Evolutionary conservation across 2,888 invertebrate genomes (phyloP), one percentile per base, ranked within the genome.

Genomic region (Operophtera brumata): DNA sequence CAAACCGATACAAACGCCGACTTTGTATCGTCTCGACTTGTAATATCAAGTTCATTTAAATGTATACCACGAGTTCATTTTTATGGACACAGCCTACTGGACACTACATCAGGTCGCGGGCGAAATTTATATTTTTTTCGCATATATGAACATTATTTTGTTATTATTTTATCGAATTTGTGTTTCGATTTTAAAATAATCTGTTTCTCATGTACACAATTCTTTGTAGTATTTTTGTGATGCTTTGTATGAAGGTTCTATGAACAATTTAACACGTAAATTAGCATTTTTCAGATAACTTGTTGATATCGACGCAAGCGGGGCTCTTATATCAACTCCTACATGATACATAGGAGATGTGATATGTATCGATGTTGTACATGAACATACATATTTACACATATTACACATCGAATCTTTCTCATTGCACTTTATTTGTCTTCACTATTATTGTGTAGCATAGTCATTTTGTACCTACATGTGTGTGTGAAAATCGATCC

Each of bases 131-230:
- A 73, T 56, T 51, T 48, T 71, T 80, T 82, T 83, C 82, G 80
- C 85, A 82, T 84, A 82, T 84, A 82, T 79, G 72, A 78, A 85
- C 80, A 80, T 57, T 85, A 84, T 86, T 87, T 87, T 86, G 84
- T 86, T 86, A 86, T 77, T 78, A 76, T 78, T 84, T 84, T 85
- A 83, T 84, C 78, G 75, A 77, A 75, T 81, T 80, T 82, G 74
- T 81, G 83, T 78, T 57, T 80, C 77, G 75, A 80, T 80, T 78
- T 80, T 81, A 84, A 81, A 79, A 70, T 68, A 73, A 73, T 77
- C 75, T 75, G 78, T 78, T 80, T 78, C 48, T 57, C 71, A 66
- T 81, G 78, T 79, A 78, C 79, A 78, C 73, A 66, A 68, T 75
- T 80, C 71, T 82, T 82, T 82, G 74, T 84, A 82, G 77, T 80